These are phyloP conservation scores for Ormyrus thymus DNA, from an alignment of 2,888 invertebrate genomes.

Conservation along the genomic window DNA sequence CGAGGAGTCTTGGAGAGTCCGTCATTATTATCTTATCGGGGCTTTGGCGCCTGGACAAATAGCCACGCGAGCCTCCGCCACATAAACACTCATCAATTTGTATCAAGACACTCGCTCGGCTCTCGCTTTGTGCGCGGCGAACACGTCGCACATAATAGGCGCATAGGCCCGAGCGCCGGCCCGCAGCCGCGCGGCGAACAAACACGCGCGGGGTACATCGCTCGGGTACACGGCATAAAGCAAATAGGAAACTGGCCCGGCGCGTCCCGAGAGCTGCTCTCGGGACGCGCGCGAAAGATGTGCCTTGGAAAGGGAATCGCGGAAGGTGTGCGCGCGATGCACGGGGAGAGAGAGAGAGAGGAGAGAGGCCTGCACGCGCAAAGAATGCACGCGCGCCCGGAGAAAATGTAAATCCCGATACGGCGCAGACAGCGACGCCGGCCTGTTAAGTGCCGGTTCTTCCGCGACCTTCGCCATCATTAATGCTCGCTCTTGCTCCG, in stretches of 20 bases:
- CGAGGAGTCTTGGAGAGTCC: background rate
- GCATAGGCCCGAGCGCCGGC: too few species aligned
- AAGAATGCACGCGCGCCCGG: background rate
- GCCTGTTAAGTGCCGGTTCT: slow-evolving; percentile 54
- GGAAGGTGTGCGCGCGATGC: slow-evolving; percentile 11
- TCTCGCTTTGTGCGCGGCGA: too few species aligned
- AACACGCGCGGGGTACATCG: too few species aligned
- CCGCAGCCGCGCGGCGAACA: too few species aligned
- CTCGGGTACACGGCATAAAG: too few species aligned
- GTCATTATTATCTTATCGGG: slow-evolving; percentile 30
- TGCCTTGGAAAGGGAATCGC: slow-evolving; percentile 32
- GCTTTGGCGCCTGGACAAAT: slow-evolving; percentile 1
- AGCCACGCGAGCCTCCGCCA: background rate
- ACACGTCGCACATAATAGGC: too few species aligned
- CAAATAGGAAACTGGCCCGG: too few species aligned
- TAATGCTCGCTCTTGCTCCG: slow-evolving; percentile 53
- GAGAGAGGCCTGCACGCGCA: background rate
- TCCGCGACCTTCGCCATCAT: slow-evolving; percentile 62
- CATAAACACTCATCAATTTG: slow-evolving; percentile 21
- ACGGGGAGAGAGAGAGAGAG: background rate
- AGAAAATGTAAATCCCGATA: slow-evolving; percentile 59
- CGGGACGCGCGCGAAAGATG: too few species aligned
- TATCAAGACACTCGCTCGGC: slow-evolving; percentile 10
- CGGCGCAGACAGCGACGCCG: slow-evolving; percentile 28
- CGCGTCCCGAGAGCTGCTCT: too few species aligned